These are phyloP conservation scores for Platygyra sinensis DNA, from an alignment of 64 coral and sea anemone species.

Conservation along the genomic window DNA sequence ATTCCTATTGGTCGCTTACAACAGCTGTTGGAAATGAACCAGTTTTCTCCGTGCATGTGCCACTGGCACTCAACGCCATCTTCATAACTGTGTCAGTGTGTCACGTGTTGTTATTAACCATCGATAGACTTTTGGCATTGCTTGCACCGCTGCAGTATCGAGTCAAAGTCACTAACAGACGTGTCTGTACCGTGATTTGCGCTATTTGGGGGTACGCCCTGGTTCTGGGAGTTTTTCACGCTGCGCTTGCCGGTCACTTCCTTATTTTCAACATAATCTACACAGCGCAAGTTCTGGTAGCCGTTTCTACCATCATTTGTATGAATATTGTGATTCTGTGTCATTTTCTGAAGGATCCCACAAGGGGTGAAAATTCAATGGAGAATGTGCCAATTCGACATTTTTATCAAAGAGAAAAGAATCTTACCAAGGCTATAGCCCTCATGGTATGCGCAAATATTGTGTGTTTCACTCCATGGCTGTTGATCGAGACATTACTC, in stretches of 20 bases:
- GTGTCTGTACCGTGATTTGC: background rate
- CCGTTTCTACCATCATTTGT: background rate
- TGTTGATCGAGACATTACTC: background rate
- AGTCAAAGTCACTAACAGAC: background rate
- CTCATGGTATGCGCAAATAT: background rate
- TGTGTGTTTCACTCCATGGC: background rate
- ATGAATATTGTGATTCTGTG: background rate
- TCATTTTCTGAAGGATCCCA: background rate
- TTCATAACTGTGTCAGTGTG: background rate
- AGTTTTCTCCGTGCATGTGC: background rate
- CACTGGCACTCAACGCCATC: background rate
- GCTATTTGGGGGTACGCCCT: background rate
- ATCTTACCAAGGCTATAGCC: background rate
- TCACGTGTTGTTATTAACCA: slow-evolving; percentile 3
- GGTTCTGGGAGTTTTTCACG: background rate
- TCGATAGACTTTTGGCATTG: background rate
- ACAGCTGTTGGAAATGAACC: background rate
- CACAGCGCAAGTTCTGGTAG: background rate
- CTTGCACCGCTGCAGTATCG: slow-evolving; percentile 8
- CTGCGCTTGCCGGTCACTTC: background rate
- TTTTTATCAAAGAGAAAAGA: background rate
- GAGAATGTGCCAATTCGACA: background rate
- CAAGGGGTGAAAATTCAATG: background rate
- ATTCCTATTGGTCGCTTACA: background rate
- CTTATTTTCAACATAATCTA: slow-evolving; percentile 1